Evolutionary conservation across 1,140 invertebrate genomes (phyloP), one percentile per base, ranked within the genome.

Genomic region (Leguminivora glycinivorella): DNA sequence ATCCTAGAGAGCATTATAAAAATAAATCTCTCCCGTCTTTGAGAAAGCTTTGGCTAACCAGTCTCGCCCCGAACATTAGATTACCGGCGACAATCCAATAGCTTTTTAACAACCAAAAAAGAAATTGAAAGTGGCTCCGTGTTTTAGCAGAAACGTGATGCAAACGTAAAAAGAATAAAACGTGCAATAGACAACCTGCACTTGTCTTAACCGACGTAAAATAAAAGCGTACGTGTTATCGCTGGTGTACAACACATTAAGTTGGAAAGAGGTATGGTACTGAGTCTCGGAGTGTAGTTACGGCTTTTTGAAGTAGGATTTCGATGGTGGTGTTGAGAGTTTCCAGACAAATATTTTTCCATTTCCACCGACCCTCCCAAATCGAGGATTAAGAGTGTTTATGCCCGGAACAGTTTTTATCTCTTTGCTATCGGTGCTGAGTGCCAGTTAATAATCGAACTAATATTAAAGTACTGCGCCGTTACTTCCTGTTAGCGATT

Each of bases 271-370:
- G 19, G 47, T 22, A 52, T 22, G 17, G 47, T 10, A 22, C 47
- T 22, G 47, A 52, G 22, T 22, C 22, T 22, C 47, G 47, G 47
- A 52, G 22, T 52, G 47, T 2, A 52, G 19, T 52, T 52, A 52
- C 47, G 47, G 19, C 47, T 25, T 63, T 31, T 25, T 26, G 58
- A 25, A 63, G 0, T 4, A 26, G 14, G 7, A 14, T 63, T 6
- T 5, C n/a, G 1, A 52, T 52, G 47, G 47, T 52, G 19, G 29
- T 68, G 58, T 70, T 40, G 34, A 58, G 67, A 73, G 58, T 63
- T 75, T 73, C 75, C 83, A 85, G 83, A 87, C 83, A 81, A 86
- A 87, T 86, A 85, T 87, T 87, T 85, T 87, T 83, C 77, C 79
- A 87, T 86, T 89, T 83, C 72, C 80, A 77, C 78, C 70, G 75